Evolutionary conservation across 1,140 invertebrate species (phyloP), one percentile per base, ranked within the genome.

Genomic region (Musca domestica): DNA sequence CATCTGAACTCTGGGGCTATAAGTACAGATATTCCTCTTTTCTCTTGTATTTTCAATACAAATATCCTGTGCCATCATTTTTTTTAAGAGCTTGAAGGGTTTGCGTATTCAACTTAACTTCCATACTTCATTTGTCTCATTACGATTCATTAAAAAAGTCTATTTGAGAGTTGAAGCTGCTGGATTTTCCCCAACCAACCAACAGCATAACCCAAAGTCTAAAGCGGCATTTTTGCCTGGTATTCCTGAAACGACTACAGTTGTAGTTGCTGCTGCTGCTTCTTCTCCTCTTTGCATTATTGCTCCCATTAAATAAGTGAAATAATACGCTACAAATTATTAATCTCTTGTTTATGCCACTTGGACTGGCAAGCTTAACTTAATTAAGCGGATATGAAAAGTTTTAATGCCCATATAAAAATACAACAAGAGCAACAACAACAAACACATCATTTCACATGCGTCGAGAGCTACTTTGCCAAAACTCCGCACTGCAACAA

Each of bases 381-480:
- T 68, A 68, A 68, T 68, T 68, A 68, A 68, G 67, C 67, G 67
- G 67, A 68, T 68, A 64, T 68, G 67, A 68, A 68, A 67, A 47
- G 30, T 67, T 67, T 63, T 63, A 46, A 34, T 63, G 3, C 52
- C 17, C 19, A 27, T n/a, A 49, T 22, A 67, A 46, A 34, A 52
- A 47, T 17, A 5, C 48, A 51, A 51, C 48, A 20, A 4, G 9
- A 51, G 14, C 48, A 19, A 10, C 7, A 51, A 19, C 3, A 48
- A 30, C 27, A 30, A 4, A 30, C 27, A 30, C 9, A 41, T 10
- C 6, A 41, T 41, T 41, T 41, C 34, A 41, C 12, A 41, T 41
- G 34, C 10, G 34, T 41, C 34, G 34, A 41, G 10, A 7, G 34
- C 34, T 41, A 41, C 34, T 41, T 41, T 41, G 27, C 27, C 27